Base-by-base conservation (phyloP, 2,797 vertebrate genomes). In the Cephalopachus bancanus region DNA sequence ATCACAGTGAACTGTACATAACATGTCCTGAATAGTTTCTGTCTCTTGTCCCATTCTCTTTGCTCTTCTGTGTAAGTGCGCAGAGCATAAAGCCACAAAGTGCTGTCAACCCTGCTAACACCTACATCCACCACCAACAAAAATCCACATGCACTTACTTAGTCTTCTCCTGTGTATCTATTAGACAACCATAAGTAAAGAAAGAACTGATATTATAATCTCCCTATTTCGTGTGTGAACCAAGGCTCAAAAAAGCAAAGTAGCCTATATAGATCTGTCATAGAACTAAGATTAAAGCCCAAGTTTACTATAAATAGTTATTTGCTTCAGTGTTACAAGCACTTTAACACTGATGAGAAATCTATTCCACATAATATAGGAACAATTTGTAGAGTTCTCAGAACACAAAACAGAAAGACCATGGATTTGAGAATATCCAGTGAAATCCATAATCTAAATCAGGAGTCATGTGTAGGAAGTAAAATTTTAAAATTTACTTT, bases 291-390 rank as follows among this genome's bases (percentile, higher is more conserved):
- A 84, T 67, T n/a, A 81, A 94, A 81, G n/a, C 20, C 30, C 60
- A 91, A 24, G 28, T 80, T 91, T 85, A 89, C n/a, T 69, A 89
- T 62, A 96, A 92, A 89, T 16, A 86, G 49, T 55, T 67, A 93
- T 0, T 87, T 22, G 75, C 44, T 83, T 59, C 64, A 59, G 26
- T 88, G 28, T 75, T 88, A 67, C 3, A 87, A 17, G 8, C 11
- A 59, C 93, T 91, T 97, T 69, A 75, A 15, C 64, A 51, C 19
- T 33, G 33, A 5, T 37, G 59, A 83, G 59, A 84, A 97, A 95
- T 75, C n/a, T 84, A 67, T 74, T 71, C 65, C 85, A 53, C 28
- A 4, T 74, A 69, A 10, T 67, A 89, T n/a, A 44, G 51, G 60
- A 75, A 75, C 91, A 83, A 92, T 51, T 22, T 57, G 10, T 24